phyloP scores from a whole-genome alignment of 2,888 invertebrate species.

The Drosophila antonietae region DNA sequence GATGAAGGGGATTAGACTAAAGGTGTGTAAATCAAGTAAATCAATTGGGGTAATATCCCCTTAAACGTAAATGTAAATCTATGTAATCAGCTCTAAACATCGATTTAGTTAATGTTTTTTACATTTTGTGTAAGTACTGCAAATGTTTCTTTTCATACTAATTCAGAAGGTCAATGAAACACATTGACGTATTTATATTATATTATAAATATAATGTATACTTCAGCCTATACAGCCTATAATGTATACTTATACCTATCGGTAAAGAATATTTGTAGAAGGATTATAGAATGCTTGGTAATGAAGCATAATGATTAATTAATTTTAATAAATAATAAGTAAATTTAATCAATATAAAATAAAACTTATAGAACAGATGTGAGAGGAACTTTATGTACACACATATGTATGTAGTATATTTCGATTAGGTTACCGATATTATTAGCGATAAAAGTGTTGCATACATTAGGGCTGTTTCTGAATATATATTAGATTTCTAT shows the following conservation, averaged over 20 bases:
- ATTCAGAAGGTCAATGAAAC: not conserved
- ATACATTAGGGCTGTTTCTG: not conserved
- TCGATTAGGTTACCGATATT: not conserved
- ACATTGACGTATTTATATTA: not conserved
- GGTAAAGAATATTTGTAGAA: not conserved
- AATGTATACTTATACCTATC: not conserved
- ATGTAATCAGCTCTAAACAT: not conserved
- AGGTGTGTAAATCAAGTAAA: not conserved
- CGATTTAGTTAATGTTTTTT: not conserved
- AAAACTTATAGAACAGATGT: not conserved
- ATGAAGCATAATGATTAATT: too few relatives aligned
- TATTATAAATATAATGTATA: not conserved
- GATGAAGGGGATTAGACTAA: not conserved
- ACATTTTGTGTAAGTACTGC: not conserved
- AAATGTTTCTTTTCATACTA: too few relatives aligned
- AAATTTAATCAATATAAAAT: not conserved
- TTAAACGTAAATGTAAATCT: too few relatives aligned
- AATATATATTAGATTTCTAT: not conserved
- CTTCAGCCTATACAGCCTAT: too few relatives aligned
- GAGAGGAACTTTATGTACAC: not conserved
- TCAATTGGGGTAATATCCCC: not conserved
- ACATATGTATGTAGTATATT: not conserved
- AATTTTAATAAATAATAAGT: not conserved
- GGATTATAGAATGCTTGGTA: not conserved
- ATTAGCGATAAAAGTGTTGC: not conserved